These are phyloP conservation scores for Brachionichthys hirsutus DNA, from an alignment of 2,113 vertebrate species.

Conservation along the genomic window DNA sequence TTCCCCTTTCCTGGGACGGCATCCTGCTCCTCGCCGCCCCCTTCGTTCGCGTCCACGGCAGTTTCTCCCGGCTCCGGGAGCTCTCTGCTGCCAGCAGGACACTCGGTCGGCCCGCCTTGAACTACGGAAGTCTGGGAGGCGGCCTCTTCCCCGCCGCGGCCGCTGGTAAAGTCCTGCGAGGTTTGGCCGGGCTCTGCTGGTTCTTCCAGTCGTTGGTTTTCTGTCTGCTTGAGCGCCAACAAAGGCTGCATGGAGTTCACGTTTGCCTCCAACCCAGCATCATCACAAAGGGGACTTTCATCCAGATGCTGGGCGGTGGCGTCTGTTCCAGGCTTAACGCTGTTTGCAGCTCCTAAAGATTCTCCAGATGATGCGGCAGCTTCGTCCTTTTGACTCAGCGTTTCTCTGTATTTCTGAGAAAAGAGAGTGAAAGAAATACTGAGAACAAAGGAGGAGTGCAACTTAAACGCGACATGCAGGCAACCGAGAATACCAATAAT, in stretches of 20 bases:
- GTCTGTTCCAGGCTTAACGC: slow-evolving; percentile 19
- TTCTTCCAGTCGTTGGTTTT: slow-evolving; percentile 16
- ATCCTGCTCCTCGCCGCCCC: slow-evolving; percentile 36
- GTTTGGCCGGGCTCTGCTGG: slow-evolving; percentile 3
- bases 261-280: background rate
- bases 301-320: slow-evolving; percentile 27
- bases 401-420: slow-evolving; percentile 64
- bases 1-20: slow-evolving; percentile 43
- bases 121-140: slow-evolving; percentile 1
- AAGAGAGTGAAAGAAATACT: slow-evolving; percentile 9
- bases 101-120: slow-evolving; percentile 26
- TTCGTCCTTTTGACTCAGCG: slow-evolving; percentile 46
- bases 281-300: slow-evolving; percentile 3
- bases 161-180: slow-evolving; percentile 10
- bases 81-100: slow-evolving; percentile 14
- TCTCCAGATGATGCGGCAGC: slow-evolving; percentile 20
- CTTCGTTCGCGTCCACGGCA: slow-evolving; percentile 33
- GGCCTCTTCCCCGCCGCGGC: slow-evolving; percentile 7
- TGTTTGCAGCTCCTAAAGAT: slow-evolving; percentile 19
- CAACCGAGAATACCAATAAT: background rate
- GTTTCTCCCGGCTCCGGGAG: slow-evolving; percentile 1
- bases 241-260: slow-evolving; percentile 22
- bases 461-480: too few species aligned
- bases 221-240: slow-evolving; percentile 25
- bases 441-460: too few species aligned